Base-by-base conservation (phyloP, 2,113 vertebrate species). In the Colossoma macropomum region DNA sequence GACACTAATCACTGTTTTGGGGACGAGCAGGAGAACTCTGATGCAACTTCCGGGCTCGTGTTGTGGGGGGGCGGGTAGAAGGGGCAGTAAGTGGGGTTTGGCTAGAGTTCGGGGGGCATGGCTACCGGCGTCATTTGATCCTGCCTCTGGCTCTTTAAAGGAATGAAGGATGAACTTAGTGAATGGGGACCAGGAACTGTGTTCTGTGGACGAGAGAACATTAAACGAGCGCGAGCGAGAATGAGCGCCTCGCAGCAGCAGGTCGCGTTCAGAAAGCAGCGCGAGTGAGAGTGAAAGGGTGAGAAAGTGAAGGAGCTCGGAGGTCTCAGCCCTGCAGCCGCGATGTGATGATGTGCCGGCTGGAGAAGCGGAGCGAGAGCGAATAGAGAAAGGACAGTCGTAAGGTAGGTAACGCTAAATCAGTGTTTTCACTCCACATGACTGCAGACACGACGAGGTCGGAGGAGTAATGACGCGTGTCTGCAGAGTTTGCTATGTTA, bases 81-180 rank as follows among this genome's bases (percentile, higher is more conserved):
- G 25, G 59, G 59, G n/a, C n/a, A 59, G 54, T 59, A 23, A 59
- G 84, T 6, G 25, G 66, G 59, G 30, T 23, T 34, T 15, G 77
- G 66, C 66, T 28, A 80, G n/a, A 62, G 41, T 56, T 2, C 38
- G 82, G 84, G 86, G 88, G 92, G 90, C 41, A 86, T 89, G 89
- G 86, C 86, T 91, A 86, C 85, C 82, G 81, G 65, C 82, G 94
- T 91, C 94, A 95, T 77, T 25, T 90, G 93, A 94, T 90, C 91
- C 91, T n/a, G 80, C 87, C 73, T 72, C 87, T 86, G 91, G 90
- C 90, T 93, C 92, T 94, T 94, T 95, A 94, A 95, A 94, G 93
- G 90, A 92, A 92, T 90, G 91, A 87, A 92, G 91, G 91, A 93
- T 92, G 93, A 91, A 89, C 88, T 90, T 90, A 86, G 75, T 92